These are phyloP conservation scores for Enteromius unitaeniatus DNA, from an alignment of 2,797 vertebrate species.

Conservation along the genomic window DNA sequence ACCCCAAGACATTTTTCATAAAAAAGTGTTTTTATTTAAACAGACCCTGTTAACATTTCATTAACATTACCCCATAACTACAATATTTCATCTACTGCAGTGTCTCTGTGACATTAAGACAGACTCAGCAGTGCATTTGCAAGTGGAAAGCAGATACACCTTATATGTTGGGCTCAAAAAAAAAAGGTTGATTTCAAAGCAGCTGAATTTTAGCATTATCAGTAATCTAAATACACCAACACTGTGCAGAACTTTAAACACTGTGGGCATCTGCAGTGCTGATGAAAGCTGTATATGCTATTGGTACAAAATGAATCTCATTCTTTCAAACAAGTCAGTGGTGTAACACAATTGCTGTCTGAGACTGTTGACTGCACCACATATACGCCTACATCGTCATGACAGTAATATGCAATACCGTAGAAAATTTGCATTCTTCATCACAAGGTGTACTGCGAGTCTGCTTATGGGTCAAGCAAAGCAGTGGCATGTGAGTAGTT, in stretches of 20 bases:
- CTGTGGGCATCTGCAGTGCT: not conserved
- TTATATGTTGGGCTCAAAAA: not conserved
- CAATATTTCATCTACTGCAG: slow-evolving; percentile 5
- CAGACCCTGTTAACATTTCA: slow-evolving; percentile 27
- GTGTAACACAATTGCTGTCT: slow-evolving; percentile 5
- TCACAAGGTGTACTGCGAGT: slow-evolving; percentile 2
- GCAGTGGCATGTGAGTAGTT: not conserved
- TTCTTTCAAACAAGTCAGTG: slow-evolving; percentile 26
- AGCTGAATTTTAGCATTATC: not conserved
- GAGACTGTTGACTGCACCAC: not conserved
- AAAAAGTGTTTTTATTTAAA: slow-evolving; percentile 13
- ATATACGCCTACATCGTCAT: not conserved
- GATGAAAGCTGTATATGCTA: not conserved
- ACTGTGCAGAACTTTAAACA: not conserved
- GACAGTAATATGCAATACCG: slow-evolving; percentile 20
- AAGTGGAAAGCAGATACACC: not conserved
- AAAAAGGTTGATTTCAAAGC: not conserved
- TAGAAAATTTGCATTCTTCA: slow-evolving; percentile 2
- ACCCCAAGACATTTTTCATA: slow-evolving; percentile 9
- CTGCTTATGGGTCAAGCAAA: not conserved
- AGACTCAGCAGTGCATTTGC: slow-evolving; percentile 17
- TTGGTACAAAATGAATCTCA: not conserved
- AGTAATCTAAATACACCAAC: slow-evolving; percentile 1
- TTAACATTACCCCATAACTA: slow-evolving; percentile 26
- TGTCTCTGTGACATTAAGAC: slow-evolving; percentile 13